Evolutionary conservation across 2,888 invertebrate genomes (phyloP), one percentile per base, ranked within the genome.

Genomic region (Ligdia adustata): DNA sequence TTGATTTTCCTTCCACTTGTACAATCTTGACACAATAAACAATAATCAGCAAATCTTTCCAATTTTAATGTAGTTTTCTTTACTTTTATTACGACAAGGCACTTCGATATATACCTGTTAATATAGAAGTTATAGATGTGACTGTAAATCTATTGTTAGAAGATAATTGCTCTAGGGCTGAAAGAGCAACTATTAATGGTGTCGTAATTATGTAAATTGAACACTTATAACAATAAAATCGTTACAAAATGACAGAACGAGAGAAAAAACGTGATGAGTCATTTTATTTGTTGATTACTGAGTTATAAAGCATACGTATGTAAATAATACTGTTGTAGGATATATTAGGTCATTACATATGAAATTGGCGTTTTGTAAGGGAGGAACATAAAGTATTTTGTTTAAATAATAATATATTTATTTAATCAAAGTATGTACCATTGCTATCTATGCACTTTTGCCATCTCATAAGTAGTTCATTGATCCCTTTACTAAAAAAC

Each of bases 101-200:
- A 3, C 7, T 40, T 12, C 9, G 5, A n/a, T 1, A 20, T 28
- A 15, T 9, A 5, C 6, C 5, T 14, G 0, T n/a, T 6, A 7
- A 6, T 7, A 22, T 7, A 7, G 22, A 22, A n/a, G 22, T 22
- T 22, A 9, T 3, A 11, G 14, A 15, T 28, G 13, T 22, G 9
- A 48, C 27, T 27, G 27, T 32, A 27, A 7, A 31, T n/a, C 50
- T 33, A 42, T 42, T 51, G 45, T 47, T 37, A 26, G 9, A 22
- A 20, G 24, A 16, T 33, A 28, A 48, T 48, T 48, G 28, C 31
- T 37, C 13, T 28, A 38, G 13, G 31, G 29, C 34, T 31, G 12
- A 12, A 28, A 15, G 27, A 27, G 20, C 32, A 16, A 7, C 18
- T n/a, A 47, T 38, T 37, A 37, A 13, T 13, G 7, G 13, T 20